These are phyloP conservation scores for Phylloscopus collybita DNA, from an alignment of 2,797 vertebrate species.

Conservation along the genomic window DNA sequence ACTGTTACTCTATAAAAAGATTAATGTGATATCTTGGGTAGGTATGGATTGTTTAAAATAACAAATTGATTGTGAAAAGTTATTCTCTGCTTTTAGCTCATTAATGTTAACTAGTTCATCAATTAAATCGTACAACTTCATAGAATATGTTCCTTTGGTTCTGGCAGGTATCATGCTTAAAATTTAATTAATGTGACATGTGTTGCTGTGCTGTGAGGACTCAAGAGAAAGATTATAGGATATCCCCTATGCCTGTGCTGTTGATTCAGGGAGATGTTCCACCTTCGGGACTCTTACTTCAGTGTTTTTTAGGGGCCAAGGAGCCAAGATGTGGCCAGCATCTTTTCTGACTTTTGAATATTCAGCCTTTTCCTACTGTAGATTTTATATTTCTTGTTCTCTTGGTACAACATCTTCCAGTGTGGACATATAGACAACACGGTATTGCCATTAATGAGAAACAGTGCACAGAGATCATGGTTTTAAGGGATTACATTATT, in stretches of 20 bases:
- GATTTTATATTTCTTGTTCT: not conserved
- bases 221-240: not conserved
- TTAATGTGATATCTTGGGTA: not conserved
- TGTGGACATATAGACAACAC: not conserved
- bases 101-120: not conserved
- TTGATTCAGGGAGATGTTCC: not conserved
- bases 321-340: not conserved
- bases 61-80: not conserved
- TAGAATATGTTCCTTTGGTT: not conserved
- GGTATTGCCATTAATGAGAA: not conserved
- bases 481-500: not conserved
- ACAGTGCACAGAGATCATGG: not conserved
- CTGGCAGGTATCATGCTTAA: not conserved
- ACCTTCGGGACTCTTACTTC: not conserved
- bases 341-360: not conserved
- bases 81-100: not conserved
- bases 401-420: not conserved
- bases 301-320: not conserved
- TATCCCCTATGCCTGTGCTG: not conserved
- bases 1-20: not conserved
- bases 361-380: not conserved
- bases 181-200: not conserved
- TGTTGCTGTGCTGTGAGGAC: not conserved
- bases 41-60: not conserved
- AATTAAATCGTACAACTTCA: not conserved